These are phyloP conservation scores for Apoda limacodes DNA, from an alignment of 2,888 invertebrate species.

Conservation along the genomic window DNA sequence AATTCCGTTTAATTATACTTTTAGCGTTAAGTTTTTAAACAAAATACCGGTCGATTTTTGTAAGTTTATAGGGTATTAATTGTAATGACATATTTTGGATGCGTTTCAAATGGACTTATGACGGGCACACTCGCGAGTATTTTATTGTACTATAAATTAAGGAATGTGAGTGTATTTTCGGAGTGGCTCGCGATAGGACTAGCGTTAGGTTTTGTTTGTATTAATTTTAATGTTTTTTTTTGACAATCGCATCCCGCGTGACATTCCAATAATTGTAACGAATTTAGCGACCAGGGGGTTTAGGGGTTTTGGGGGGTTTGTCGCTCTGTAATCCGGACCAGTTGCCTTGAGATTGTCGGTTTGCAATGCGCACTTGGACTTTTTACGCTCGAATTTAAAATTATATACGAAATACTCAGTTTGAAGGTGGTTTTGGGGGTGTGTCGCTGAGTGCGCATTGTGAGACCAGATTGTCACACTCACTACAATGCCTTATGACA, in stretches of 20 bases:
- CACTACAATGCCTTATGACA: constrained; percentile 67
- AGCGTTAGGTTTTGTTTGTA: constrained; percentile 55
- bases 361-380: no score
- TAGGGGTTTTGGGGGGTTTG: constrained; percentile 28
- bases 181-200: constrained; percentile 43
- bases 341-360: no score
- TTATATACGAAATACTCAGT: no score
- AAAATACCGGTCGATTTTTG: constrained; percentile 67
- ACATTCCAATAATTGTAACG: constrained; percentile 66
- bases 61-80: constrained; percentile 68
- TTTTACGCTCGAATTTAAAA: no score
- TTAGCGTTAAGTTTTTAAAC: constrained; percentile 60
- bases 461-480: constrained; percentile 41
- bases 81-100: constrained; percentile 39
- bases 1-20: constrained; percentile 70
- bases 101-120: constrained; percentile 40
- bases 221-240: constrained; percentile 43
- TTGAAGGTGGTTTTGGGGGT: no score
- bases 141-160: constrained; percentile 53
- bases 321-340: constrained; percentile 23
- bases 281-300: constrained; percentile 28
- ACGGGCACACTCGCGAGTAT: constrained; percentile 35
- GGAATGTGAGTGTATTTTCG: constrained; percentile 45
- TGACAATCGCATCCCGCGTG: constrained; percentile 62
- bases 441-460: no score